These are phyloP conservation scores for Iphiclides podalirius DNA, from an alignment of 2,888 invertebrate species.

Conservation along the genomic window DNA sequence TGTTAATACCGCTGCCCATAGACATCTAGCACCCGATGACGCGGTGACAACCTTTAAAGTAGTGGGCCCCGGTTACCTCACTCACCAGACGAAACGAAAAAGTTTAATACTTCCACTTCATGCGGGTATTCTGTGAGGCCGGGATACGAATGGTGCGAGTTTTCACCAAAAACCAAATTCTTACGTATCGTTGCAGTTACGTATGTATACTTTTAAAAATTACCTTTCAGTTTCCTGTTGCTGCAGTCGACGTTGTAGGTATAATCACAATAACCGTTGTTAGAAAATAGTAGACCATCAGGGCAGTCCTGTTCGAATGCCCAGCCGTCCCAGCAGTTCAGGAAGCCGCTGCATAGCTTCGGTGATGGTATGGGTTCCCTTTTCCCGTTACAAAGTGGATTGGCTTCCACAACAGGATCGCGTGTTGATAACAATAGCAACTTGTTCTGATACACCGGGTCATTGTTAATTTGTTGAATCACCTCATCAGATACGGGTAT, in stretches of 20 bases:
- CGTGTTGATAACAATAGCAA: conserved; percentile 47
- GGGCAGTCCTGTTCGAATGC: conserved; percentile 84
- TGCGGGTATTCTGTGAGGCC: no score
- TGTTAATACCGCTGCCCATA: no score
- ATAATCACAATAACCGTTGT: conserved; percentile 82
- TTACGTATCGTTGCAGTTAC: no score
- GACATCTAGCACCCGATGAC: no score
- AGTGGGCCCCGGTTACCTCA: no score
- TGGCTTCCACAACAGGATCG: conserved; percentile 51
- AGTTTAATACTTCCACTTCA: no score
- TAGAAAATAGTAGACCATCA: conserved; percentile 80
- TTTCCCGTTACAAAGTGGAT: conserved; percentile 62
- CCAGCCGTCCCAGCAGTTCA: conserved; percentile 87
- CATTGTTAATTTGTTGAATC: conserved; percentile 53
- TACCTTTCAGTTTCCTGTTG: conserved; percentile 62
- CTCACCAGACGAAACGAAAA: no score
- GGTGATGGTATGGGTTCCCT: conserved; percentile 83
- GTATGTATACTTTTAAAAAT: no score
- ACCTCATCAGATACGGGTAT: conserved; percentile 68
- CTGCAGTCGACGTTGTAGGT: conserved; percentile 82
- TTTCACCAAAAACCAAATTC: no score
- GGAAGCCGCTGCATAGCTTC: conserved; percentile 80
- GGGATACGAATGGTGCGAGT: no score
- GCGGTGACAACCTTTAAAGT: no score
- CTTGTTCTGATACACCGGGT: conserved; percentile 61